Conservation (phyloP, 2,797 vertebrate species). For the Pyrocephalus nanus region DNA sequence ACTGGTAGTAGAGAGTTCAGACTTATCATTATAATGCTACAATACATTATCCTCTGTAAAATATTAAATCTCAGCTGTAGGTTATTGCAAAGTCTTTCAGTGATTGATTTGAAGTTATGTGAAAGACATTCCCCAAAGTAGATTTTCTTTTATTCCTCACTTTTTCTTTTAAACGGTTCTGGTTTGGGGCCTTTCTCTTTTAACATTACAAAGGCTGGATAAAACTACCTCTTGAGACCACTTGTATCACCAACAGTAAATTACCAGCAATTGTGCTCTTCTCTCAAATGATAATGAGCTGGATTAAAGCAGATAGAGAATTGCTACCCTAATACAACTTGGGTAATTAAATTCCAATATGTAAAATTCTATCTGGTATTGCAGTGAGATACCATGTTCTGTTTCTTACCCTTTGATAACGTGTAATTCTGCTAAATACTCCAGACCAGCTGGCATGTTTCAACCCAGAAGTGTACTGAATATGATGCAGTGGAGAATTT, state of each 20-base stretch:
- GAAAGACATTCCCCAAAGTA: background rate
- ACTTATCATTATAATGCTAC: background rate
- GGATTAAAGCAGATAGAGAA: conserved; percentile 34
- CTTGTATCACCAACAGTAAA: conserved; percentile 36
- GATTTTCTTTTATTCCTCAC: background rate
- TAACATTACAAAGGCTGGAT: background rate
- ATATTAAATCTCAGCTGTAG: background rate
- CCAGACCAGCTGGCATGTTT: background rate
- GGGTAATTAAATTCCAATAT: conserved; percentile 48
- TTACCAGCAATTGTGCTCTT: conserved; percentile 26
- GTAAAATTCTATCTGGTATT: conserved; percentile 10
- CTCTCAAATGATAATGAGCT: conserved; percentile 33
- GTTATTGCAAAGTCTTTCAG: background rate
- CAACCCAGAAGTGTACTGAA: background rate
- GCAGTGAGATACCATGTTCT: background rate
- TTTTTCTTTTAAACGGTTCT: background rate
- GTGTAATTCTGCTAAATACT: conserved; percentile 2
- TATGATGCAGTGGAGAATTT: background rate
- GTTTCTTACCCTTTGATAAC: background rate
- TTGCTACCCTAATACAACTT: background rate
- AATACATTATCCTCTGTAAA: background rate
- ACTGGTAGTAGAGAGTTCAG: background rate
- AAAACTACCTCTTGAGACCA: conserved; percentile 18
- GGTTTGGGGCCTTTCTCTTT: background rate
- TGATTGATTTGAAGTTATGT: background rate